Conservation (phyloP, 2,113 vertebrate genomes). For the Corythornis madagascariensis region DNA sequence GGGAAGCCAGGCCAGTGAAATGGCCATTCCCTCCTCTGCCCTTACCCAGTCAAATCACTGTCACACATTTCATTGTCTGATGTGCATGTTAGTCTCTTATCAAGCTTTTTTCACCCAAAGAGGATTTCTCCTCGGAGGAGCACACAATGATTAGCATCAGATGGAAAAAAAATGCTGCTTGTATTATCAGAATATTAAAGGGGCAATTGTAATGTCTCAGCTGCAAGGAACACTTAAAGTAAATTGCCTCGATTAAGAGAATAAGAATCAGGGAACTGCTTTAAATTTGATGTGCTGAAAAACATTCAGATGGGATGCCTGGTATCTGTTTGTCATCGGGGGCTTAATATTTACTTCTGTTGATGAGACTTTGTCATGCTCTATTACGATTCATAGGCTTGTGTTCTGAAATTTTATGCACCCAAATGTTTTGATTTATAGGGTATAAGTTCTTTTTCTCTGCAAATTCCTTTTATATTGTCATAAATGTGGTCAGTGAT, state of each 20-base stretch:
- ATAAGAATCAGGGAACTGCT: slow-evolving; percentile 21
- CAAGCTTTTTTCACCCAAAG: not conserved
- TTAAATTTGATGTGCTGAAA: not conserved
- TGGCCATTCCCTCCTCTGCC: not conserved
- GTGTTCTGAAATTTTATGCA: slow-evolving; percentile 75
- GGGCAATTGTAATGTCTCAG: slow-evolving; percentile 27
- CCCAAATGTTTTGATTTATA: slow-evolving; percentile 78
- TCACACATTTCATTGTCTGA: not conserved
- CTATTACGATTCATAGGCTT: slow-evolving; percentile 80
- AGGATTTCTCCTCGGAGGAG: not conserved
- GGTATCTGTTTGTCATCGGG: slow-evolving; percentile 53
- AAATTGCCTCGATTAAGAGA: slow-evolving; percentile 59
- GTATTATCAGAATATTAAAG: slow-evolving; percentile 48
- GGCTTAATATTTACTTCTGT: slow-evolving; percentile 81
- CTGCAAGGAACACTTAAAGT: slow-evolving; percentile 43
- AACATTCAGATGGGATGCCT: slow-evolving; percentile 13
- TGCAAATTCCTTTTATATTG: slow-evolving; percentile 11
- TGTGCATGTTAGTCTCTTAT: not conserved
- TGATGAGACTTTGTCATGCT: slow-evolving; percentile 79
- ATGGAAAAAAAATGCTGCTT: not conserved
- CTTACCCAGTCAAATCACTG: not conserved
- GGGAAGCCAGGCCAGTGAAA: not conserved
- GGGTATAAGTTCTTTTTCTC: slow-evolving; percentile 25
- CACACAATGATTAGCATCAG: not conserved
- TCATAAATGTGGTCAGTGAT: slow-evolving; percentile 56